Evolutionary conservation across 2,797 vertebrate genomes (phyloP).

Genomic region (Trematomus bernacchii): DNA sequence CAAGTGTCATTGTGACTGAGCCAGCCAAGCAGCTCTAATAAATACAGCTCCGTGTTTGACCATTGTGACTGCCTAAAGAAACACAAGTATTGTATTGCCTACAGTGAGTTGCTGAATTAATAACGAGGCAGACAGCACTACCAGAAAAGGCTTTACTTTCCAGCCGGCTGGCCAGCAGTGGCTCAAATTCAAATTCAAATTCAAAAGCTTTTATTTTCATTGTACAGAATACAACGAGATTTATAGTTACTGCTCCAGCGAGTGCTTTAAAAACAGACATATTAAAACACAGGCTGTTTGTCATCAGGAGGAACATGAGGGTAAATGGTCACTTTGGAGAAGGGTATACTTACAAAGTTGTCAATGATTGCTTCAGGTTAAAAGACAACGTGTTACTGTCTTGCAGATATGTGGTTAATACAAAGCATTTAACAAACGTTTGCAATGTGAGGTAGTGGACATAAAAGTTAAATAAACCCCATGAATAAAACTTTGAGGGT

Average conservation of each 20-base stretch:
- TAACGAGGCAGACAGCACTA: constrained; percentile 47
- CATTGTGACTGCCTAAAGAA: constrained; percentile 41
- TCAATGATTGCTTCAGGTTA: neutral
- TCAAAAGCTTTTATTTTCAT: too few species aligned
- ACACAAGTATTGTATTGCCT: constrained; percentile 52
- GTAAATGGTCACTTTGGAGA: constrained; percentile 19
- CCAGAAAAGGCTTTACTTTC: constrained; percentile 51
- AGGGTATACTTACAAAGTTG: neutral
- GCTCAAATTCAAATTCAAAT: too few species aligned
- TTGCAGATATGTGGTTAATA: constrained; percentile 3
- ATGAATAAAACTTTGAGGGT: constrained; percentile 7
- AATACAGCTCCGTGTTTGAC: constrained; percentile 37
- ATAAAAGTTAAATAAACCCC: constrained; percentile 6
- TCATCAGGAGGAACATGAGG: constrained; percentile 32
- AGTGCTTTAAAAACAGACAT: too few species aligned
- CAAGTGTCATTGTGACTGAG: neutral
- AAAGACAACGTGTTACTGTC: neutral
- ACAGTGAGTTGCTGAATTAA: constrained; percentile 62
- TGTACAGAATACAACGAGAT: too few species aligned
- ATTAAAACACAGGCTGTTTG: too few species aligned
- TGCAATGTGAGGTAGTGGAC: neutral
- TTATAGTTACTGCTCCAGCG: too few species aligned
- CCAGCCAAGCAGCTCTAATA: neutral
- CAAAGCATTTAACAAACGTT: neutral
- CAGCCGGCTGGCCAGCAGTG: constrained; percentile 21